Base-by-base conservation (phyloP, 2,797 vertebrate genomes). In the Propithecus deckenii region DNA sequence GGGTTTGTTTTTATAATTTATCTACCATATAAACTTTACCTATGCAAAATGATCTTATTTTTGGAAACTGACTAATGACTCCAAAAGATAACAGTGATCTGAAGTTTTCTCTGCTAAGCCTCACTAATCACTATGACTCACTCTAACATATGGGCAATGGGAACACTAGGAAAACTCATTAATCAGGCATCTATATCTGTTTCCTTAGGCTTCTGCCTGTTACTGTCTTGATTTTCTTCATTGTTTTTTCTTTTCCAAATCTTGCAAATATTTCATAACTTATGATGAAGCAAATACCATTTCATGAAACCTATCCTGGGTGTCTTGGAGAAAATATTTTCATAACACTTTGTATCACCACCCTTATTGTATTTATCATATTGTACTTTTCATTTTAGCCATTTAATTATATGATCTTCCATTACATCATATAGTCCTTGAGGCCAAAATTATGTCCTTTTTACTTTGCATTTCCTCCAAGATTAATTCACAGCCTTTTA, bases 51-150 rank as follows among this genome's bases (percentile, higher is more conserved):
- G 30, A 72, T 52, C 48, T 61, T 96, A 91, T 85, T 94, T 97
- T 94, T 92, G 88, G 74, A 80, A 92, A 86, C 22, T 71, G 85
- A 50, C 78, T 91, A 90, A 81, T 38, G 48, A 65, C 46, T 91
- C 78, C 78, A 83, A 95, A 96, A 91, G 59, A 94, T 61, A 88
- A 86, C 23, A 20, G 14, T 46, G 41, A 94, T 91, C 28, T 63
- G 8, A 94, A 91, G 28, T 93, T 89, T 91, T 86, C 63, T 94
- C 63, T 89, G 74, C 38, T 69, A 72, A 91, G 75, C 67, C 65
- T 91, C 28, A 67, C 76, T 88, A 38, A 94, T 80, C 65, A n/a
- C 67, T 32, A 88, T 95, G 94, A 97, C 71, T 97, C 93, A 96
- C 7, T 65, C 59, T n/a, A 84, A 63, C 78, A 91, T 85, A 86